Percentiles rank a stretch among this genome's conserved stretches.
These are phyloP conservation scores for Callorhinus ursinus DNA, from an alignment of 2,113 vertebrate species.

Conservation along the genomic window DNA sequence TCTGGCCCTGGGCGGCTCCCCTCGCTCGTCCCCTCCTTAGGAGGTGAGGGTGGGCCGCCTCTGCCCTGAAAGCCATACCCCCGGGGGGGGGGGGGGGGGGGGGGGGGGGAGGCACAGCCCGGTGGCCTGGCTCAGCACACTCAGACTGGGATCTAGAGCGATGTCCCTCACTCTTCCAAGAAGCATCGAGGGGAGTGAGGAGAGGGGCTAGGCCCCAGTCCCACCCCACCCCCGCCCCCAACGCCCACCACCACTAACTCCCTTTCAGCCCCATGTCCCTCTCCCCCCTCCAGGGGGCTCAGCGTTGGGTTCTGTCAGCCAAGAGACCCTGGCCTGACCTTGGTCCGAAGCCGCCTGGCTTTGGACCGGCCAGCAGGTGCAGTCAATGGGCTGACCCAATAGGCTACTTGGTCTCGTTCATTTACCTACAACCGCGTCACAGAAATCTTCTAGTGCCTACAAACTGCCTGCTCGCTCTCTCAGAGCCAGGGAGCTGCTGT, in stretches of 20 bases:
- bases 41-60: constrained; percentile 65
- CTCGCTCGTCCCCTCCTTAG: background rate
- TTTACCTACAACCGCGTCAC: constrained; percentile 83
- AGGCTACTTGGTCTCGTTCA: constrained; percentile 80
- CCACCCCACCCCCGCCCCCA: background rate
- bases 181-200: background rate
- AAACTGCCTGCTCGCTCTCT: constrained; percentile 84
- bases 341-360: constrained; percentile 46
- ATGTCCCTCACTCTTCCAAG: background rate
- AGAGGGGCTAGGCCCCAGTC: background rate
- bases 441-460: constrained; percentile 90
- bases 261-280: background rate
- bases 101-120: constrained; percentile 82
- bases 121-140: constrained; percentile 80
- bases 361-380: constrained; percentile 59
- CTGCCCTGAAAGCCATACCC: constrained; percentile 87
- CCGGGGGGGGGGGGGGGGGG: background rate
- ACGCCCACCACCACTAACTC: background rate
- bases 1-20: background rate
- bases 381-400: constrained; percentile 72
- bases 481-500: constrained; percentile 86
- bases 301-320: constrained; percentile 3
- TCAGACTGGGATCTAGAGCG: constrained; percentile 3
- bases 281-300: background rate
- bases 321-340: background rate